phyloP scores from a whole-genome alignment of 2,888 invertebrate species.

The Luffia ferchaultella region DNA sequence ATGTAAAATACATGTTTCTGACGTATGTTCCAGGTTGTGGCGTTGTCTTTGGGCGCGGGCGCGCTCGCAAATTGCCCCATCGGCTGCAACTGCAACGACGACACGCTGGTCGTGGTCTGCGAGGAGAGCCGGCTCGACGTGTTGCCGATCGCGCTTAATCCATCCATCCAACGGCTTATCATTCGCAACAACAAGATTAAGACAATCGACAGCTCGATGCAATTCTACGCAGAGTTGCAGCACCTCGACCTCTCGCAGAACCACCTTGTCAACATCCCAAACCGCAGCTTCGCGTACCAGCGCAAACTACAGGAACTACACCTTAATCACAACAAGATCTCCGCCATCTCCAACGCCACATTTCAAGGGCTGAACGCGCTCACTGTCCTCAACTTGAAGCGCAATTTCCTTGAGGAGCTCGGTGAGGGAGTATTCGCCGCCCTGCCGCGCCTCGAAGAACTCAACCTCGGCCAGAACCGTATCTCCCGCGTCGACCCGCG shows the following conservation, averaged over 20 bases:
- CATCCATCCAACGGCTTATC: slow-evolving; percentile 85
- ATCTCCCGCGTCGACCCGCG: slow-evolving; percentile 80
- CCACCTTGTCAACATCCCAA: slow-evolving; percentile 82
- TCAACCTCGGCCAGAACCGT: slow-evolving; percentile 86
- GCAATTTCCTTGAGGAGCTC: slow-evolving; percentile 83
- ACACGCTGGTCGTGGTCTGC: slow-evolving; percentile 86
- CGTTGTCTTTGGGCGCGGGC: slow-evolving; percentile 51
- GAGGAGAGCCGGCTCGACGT: slow-evolving; percentile 87
- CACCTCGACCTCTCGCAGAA: slow-evolving; percentile 87
- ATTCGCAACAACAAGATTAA: slow-evolving; percentile 87
- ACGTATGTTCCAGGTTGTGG: slow-evolving; percentile 53
- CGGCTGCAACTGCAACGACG: slow-evolving; percentile 90
- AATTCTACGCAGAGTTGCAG: slow-evolving; percentile 87
- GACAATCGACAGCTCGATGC: slow-evolving; percentile 88
- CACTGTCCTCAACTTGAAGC: slow-evolving; percentile 81
- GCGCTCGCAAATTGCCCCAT: slow-evolving; percentile 83
- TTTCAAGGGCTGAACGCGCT: slow-evolving; percentile 80
- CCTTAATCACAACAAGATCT: slow-evolving; percentile 85
- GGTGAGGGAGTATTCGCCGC: slow-evolving; percentile 78
- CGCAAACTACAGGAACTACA: slow-evolving; percentile 84
- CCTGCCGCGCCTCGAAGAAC: slow-evolving; percentile 79
- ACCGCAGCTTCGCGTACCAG: slow-evolving; percentile 81
- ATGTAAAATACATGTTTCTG: too few species aligned
- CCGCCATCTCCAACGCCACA: slow-evolving; percentile 79
- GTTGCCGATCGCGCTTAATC: slow-evolving; percentile 90